Evolutionary conservation across 2,113 vertebrate genomes (phyloP), one percentile per base, ranked within the genome.

Genomic region (Psammodynastes pulverulentus): DNA sequence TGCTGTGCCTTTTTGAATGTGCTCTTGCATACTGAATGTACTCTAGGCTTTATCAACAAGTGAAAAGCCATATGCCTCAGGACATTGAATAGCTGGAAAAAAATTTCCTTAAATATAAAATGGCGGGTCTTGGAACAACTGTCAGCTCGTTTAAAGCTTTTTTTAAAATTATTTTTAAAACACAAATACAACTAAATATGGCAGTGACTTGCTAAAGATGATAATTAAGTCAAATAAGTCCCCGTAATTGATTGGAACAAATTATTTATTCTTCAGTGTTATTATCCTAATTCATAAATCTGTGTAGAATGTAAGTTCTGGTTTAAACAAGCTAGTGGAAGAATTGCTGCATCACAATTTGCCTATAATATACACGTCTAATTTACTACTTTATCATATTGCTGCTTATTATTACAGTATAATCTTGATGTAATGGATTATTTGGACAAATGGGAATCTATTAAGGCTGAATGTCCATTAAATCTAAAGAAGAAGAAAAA

Each of bases 11-110:
- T 96, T 98, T 97, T 0, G 95, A 98, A 95, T 98, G 97, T 0
- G 95, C 97, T 97, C 98, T 98, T 4, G 97, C 97, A 94, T 98
- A 98, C 96, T 98, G 97, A 94, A 97, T 98, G 94, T 98, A 95
- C 97, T 91, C 26, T 87, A 85, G 46, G 49, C 84, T 95, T 94
- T 84, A 89, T 93, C 87, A 67, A 92, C 49, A 92, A 94, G 85
- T 95, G 7, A 79, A 92, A 29, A 86, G n/a, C 15, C 90, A 93
- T 95, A 34, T 93, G 90, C 90, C 84, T 49, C 43, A 54, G 53
- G 90, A 6, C 3, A 90, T 49, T 91, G 9, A 23, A 91, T 21
- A 34, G 93, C 94, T 54, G 51, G 51, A 24, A 2, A 67, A 58
- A 15, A 72, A 26, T 87, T 19, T 91, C 87, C 91, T 93, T 90